Conservation (phyloP, 2,113 vertebrate species). For the Sturnira hondurensis region DNA sequence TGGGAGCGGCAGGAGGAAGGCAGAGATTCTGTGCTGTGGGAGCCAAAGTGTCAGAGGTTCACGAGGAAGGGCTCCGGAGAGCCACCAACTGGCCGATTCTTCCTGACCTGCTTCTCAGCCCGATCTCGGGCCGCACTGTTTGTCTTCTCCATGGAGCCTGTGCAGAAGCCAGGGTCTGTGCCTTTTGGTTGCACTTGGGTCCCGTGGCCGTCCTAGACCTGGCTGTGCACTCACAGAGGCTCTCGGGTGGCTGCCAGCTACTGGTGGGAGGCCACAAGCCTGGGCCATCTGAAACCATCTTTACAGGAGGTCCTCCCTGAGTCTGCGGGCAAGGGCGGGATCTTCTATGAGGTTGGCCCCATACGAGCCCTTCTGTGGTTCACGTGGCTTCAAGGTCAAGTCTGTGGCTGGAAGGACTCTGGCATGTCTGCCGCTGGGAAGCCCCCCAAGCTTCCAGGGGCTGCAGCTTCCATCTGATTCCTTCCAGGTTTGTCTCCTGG, state of each 20-base stretch:
- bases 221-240: not conserved
- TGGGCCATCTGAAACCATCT: not conserved
- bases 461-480: not conserved
- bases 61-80: not conserved
- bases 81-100: accelerated
- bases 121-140: too few relatives aligned
- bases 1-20: not conserved
- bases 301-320: not conserved
- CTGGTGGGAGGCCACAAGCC: not conserved
- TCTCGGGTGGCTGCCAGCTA: accelerated
- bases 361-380: not conserved
- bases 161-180: not conserved
- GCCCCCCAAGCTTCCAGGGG: not conserved
- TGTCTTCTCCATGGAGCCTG: not conserved
- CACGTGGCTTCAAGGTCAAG: not conserved
- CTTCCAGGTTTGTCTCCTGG: not conserved
- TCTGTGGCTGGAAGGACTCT: too few relatives aligned
- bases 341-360: not conserved
- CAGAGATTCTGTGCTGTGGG: accelerated
- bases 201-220: not conserved
- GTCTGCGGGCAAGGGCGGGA: not conserved
- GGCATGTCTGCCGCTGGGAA: not conserved
- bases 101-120: too few relatives aligned
- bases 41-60: not conserved
- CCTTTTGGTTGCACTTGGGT: not conserved